Conservation (phyloP, 2,888 invertebrate genomes). For the Drosophila monieri region DNA sequence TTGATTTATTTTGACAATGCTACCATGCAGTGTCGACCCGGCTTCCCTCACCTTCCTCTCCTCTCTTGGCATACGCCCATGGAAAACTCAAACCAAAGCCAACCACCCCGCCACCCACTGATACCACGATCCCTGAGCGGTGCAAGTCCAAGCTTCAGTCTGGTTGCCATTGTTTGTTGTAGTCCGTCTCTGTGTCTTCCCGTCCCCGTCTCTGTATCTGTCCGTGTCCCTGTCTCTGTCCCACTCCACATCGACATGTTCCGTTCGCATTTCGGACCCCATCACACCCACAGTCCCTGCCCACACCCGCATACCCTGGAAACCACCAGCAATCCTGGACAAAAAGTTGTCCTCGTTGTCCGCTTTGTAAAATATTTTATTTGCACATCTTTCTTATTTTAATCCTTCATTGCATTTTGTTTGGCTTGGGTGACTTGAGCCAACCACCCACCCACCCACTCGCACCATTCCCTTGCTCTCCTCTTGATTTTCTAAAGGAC, state of each 20-base stretch:
- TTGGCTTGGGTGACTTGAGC: slow-evolving; percentile 44
- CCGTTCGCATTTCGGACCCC: slow-evolving; percentile 74
- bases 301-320: neutral
- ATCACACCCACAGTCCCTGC: slow-evolving; percentile 7
- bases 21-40: slow-evolving; percentile 59
- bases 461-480: neutral
- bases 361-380: slow-evolving; percentile 81
- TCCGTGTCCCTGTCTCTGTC: slow-evolving; percentile 3
- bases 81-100: neutral
- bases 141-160: slow-evolving; percentile 14
- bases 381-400: slow-evolving; percentile 83
- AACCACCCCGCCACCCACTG: slow-evolving; percentile 1
- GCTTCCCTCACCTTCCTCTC: neutral
- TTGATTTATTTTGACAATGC: slow-evolving; percentile 83
- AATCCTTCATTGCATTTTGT: slow-evolving; percentile 77
- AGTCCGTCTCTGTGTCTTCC: slow-evolving; percentile 6
- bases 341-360: slow-evolving; percentile 69
- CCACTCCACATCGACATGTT: slow-evolving; percentile 59
- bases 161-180: slow-evolving; percentile 58
- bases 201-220: neutral
- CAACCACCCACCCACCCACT: neutral
- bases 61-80: neutral
- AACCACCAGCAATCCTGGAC: slow-evolving; percentile 11
- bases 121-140: slow-evolving; percentile 38
- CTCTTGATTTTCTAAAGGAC: neutral